These are phyloP conservation scores for Bradysia coprophila DNA, from an alignment of 1,140 invertebrate species.

Conservation along the genomic window DNA sequence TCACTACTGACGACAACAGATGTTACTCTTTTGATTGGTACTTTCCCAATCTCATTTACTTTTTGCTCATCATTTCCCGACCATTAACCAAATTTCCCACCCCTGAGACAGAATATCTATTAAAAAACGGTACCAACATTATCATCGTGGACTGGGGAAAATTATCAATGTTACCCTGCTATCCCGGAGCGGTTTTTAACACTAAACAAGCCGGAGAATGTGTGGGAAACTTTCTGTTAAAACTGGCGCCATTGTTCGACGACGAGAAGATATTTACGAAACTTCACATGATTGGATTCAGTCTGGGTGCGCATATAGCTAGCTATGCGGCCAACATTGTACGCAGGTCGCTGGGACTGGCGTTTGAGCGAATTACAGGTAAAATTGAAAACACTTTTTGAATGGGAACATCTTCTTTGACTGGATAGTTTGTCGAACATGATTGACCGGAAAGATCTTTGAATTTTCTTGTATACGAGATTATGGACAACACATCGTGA, in stretches of 20 bases:
- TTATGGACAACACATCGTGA: too few relatives aligned
- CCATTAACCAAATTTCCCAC: not conserved
- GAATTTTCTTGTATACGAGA: slow-evolving; percentile 13
- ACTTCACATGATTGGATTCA: slow-evolving; percentile 55
- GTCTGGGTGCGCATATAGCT: slow-evolving; percentile 72
- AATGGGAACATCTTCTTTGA: too few relatives aligned
- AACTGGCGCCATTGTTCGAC: slow-evolving; percentile 18
- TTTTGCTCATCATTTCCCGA: too few relatives aligned
- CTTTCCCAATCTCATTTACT: too few relatives aligned
- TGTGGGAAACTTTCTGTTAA: slow-evolving; percentile 22
- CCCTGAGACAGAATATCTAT: slow-evolving; percentile 13
- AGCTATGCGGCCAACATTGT: slow-evolving; percentile 45
- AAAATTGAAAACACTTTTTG: too few relatives aligned
- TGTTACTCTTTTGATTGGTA: too few relatives aligned
- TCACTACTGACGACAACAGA: too few relatives aligned
- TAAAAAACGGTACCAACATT: slow-evolving; percentile 23
- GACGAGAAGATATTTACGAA: slow-evolving; percentile 33
- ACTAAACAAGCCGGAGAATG: slow-evolving; percentile 28
- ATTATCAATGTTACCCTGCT: slow-evolving; percentile 25
- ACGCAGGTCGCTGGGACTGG: slow-evolving; percentile 7
- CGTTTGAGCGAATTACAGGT: slow-evolving; percentile 16
- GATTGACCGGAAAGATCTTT: slow-evolving; percentile 35
- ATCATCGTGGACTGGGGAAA: slow-evolving; percentile 30
- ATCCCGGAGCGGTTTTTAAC: slow-evolving; percentile 27
- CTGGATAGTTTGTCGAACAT: slow-evolving; percentile 28